Evolutionary conservation across 2,797 vertebrate genomes (phyloP).

Genomic region (Dromococcyx pavoninus): DNA sequence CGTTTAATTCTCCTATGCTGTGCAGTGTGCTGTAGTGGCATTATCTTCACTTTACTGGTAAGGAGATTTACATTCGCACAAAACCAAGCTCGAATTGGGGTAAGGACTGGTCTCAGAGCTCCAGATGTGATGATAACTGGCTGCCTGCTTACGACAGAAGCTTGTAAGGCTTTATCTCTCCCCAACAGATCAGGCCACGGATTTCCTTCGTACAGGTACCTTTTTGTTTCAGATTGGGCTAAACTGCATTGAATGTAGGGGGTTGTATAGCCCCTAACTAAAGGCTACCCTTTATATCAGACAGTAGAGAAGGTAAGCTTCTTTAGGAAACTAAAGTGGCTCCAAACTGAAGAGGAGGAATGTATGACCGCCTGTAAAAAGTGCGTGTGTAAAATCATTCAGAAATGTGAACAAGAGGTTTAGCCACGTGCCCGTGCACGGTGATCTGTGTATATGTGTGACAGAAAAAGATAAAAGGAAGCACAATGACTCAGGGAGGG

Average conservation of each 20-base stretch:
- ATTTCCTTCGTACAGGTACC: not conserved
- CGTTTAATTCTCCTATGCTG: not conserved
- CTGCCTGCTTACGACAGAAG: not conserved
- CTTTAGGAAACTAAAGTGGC: not conserved
- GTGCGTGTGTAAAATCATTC: not conserved
- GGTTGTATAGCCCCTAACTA: not conserved
- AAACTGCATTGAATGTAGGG: not conserved
- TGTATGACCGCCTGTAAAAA: not conserved
- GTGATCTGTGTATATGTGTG: not conserved
- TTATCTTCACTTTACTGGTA: slow-evolving; percentile 21
- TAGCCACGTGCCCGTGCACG: not conserved
- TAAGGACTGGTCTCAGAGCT: not conserved
- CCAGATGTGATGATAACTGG: not conserved
- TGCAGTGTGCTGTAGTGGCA: not conserved
- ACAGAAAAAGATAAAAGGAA: not conserved
- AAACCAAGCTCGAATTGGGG: not conserved
- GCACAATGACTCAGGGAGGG: not conserved
- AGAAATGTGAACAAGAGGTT: not conserved
- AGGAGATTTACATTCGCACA: slow-evolving; percentile 32
- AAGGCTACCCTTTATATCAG: not conserved
- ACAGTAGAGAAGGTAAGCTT: not conserved
- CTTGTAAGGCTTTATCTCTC: not conserved
- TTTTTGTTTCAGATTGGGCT: not conserved
- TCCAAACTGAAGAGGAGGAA: not conserved
- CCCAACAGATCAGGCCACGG: not conserved